Percentiles rank a stretch among this genome's conserved stretches.
Evolutionary conservation across 2,113 vertebrate species (phyloP).

Genomic region (Manacus vitellinus): DNA sequence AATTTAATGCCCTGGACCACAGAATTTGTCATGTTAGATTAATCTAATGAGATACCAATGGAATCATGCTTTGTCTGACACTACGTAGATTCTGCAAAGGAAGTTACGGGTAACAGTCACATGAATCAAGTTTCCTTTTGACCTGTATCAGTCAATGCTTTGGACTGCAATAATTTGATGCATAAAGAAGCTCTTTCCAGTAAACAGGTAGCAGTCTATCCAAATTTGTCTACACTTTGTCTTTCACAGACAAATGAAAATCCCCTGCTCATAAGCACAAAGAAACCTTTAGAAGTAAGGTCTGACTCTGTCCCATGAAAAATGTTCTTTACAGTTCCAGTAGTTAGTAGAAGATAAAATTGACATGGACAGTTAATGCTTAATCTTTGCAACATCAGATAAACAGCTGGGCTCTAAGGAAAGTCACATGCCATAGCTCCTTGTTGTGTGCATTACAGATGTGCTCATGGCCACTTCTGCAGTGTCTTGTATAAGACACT

Average conservation of each 20-base stretch:
- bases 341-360: not conserved
- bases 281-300: not conserved
- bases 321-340: not conserved
- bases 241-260: not conserved
- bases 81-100: not conserved
- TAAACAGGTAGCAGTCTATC: not conserved
- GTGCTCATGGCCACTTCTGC: not conserved
- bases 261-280: not conserved
- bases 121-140: not conserved
- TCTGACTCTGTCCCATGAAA: not conserved
- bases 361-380: not conserved
- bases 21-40: not conserved
- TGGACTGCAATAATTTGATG: not conserved
- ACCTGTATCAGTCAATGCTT: not conserved
- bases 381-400: not conserved
- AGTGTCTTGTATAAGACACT: not conserved
- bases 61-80: not conserved
- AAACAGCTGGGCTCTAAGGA: not conserved
- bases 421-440: not conserved
- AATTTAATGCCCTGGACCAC: not conserved
- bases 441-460: not conserved
- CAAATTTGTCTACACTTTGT: not conserved
- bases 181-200: not conserved
- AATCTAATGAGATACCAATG: not conserved
- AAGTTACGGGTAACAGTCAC: not conserved